phyloP scores from a whole-genome alignment of 2,797 vertebrate species.

The Psittacula echo region DNA sequence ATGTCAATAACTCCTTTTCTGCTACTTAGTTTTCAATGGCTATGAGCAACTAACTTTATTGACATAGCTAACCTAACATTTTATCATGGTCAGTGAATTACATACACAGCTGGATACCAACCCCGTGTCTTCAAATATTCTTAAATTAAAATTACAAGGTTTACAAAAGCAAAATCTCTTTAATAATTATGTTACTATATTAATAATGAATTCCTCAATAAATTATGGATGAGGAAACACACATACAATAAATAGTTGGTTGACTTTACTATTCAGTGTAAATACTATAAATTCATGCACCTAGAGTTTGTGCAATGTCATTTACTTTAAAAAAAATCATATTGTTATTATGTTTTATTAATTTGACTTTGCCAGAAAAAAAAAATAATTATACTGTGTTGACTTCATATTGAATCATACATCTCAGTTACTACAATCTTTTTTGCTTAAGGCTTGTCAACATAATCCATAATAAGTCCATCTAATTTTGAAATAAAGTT shows the following conservation, averaged over 20 bases:
- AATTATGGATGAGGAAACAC: background rate
- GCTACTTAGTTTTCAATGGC: background rate
- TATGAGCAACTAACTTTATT: background rate
- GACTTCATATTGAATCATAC: background rate
- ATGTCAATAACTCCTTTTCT: background rate
- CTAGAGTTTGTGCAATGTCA: background rate
- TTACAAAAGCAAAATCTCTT: background rate
- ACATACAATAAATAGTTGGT: background rate
- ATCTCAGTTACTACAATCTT: background rate
- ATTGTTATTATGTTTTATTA: background rate
- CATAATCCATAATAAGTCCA: background rate
- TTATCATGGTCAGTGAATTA: background rate
- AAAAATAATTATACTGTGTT: background rate
- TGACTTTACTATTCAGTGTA: background rate
- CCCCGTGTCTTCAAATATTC: background rate
- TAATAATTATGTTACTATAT: background rate
- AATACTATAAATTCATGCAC: background rate
- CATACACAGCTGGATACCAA: background rate
- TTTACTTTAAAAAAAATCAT: background rate
- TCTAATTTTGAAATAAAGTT: constrained; percentile 33
- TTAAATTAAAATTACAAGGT: background rate
- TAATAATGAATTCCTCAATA: background rate
- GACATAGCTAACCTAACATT: background rate
- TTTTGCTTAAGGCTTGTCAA: background rate
- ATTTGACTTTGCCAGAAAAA: background rate